A percentile compares a stretch with the other conserved stretches of the same genome.
phyloP scores from a whole-genome alignment of 1,140 invertebrate genomes.

The Acyrthosiphon pisum region DNA sequence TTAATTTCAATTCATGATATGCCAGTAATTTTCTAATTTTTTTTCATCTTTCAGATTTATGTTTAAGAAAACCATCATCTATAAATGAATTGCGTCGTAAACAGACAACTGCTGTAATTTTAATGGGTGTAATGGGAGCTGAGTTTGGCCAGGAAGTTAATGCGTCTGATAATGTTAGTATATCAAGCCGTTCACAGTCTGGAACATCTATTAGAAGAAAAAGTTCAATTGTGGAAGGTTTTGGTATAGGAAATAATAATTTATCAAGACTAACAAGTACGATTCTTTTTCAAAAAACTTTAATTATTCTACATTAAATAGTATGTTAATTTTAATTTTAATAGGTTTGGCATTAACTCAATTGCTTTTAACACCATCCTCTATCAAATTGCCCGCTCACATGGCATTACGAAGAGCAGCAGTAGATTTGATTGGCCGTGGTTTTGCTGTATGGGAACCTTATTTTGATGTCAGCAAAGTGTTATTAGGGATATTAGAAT shows the following conservation, averaged over 20 bases:
- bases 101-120: slow-evolving; percentile 95
- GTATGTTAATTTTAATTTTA: slow-evolving; percentile 57
- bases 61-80: slow-evolving; percentile 80
- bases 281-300: slow-evolving; percentile 47
- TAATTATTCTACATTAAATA: background rate
- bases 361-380: slow-evolving; percentile 86
- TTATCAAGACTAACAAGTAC: slow-evolving; percentile 87
- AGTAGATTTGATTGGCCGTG: slow-evolving; percentile 94
- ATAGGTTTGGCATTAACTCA: slow-evolving; percentile 87
- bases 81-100: slow-evolving; percentile 88
- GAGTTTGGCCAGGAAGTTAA: slow-evolving; percentile 95
- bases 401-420: slow-evolving; percentile 91
- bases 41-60: slow-evolving; percentile 64
- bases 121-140: slow-evolving; percentile 95
- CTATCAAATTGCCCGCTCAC: slow-evolving; percentile 81
- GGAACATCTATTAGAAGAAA: slow-evolving; percentile 72
- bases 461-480: slow-evolving; percentile 97
- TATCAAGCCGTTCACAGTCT: background rate
- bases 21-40: background rate
- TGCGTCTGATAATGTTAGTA: slow-evolving; percentile 58
- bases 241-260: slow-evolving; percentile 90
- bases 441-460: slow-evolving; percentile 98
- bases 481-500: slow-evolving; percentile 86
- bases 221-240: slow-evolving; percentile 86
- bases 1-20: background rate